Evolutionary conservation across 2,888 invertebrate genomes (phyloP), one percentile per base, ranked within the genome.

Genomic region (Leptinotarsa tumamoca): DNA sequence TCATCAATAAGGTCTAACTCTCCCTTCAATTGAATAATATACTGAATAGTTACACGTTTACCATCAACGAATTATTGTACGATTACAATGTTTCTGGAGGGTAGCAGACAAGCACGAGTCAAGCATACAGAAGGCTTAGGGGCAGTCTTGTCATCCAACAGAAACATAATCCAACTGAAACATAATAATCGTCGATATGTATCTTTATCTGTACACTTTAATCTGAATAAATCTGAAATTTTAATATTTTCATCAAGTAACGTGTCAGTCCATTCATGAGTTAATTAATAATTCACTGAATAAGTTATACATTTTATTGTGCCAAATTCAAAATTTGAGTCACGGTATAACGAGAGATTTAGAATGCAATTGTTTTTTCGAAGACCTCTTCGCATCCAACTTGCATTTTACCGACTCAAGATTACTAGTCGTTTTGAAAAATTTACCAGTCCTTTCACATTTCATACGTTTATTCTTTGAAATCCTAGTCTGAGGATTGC

Each of bases 391-490:
- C 58, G 33, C 27, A 58, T 70, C 70, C 13, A 58, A 23, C 56
- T 58, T 56, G 58, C 43, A 70, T 50, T 58, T 70, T n/a, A 58
- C 58, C 43, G 61, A 58, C 17, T 75, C 71, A 1, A 75, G 50
- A 51, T 78, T 78, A 58, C 73, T 78, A 5, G 72, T 76, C 3
- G 76, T 72, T 66, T 78, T 78, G 17, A 76, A 68, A 23, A 51
- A 71, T 66, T 68, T 68, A 50, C 67, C 68, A 10, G 76, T 43
- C 23, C 43, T 21, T 4, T 74, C 71, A 52, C 69, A 73, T 51
- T 72, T 73, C n/a, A 72, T 14, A 21, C 70, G 15, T 67, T 63
- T 77, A 33, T 52, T 56, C 70, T 73, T 76, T 17, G 70, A n/a
- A 23, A 74, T 50, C 10, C 43, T 67, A 18, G 52, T 63, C 33